Percentiles rank a stretch among this genome's conserved stretches.
These are phyloP conservation scores for Panagrolaimus sp. DNA, from an alignment of 1,140 invertebrate species.

Conservation along the genomic window DNA sequence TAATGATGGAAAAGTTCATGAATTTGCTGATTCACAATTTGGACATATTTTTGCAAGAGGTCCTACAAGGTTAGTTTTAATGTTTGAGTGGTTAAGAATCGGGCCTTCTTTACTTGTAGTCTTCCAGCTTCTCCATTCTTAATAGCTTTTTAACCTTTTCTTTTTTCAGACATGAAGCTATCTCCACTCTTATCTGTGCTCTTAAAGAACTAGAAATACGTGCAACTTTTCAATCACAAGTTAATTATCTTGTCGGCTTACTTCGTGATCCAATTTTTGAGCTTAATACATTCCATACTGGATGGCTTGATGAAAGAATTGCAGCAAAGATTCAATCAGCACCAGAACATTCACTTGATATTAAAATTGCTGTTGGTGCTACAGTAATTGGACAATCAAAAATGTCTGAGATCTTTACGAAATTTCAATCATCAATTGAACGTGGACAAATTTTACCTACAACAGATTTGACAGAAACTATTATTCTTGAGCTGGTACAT, in stretches of 20 bases:
- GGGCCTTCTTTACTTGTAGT: too few species aligned
- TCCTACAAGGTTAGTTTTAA: constrained; percentile 70
- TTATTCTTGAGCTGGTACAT: background rate
- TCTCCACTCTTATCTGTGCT: constrained; percentile 78
- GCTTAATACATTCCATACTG: constrained; percentile 81
- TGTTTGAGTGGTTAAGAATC: too few species aligned
- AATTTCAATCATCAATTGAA: background rate
- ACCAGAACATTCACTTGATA: background rate
- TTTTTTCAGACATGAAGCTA: constrained; percentile 38
- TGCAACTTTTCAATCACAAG: constrained; percentile 92
- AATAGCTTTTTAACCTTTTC: constrained; percentile 8
- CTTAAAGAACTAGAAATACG: constrained; percentile 91
- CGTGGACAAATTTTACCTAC: constrained; percentile 12
- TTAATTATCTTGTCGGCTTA: constrained; percentile 89
- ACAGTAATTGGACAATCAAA: constrained; percentile 5
- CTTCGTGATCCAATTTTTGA: constrained; percentile 84
- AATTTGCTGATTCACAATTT: constrained; percentile 97
- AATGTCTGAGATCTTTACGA: background rate
- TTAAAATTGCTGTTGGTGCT: constrained; percentile 11
- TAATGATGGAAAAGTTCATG: constrained; percentile 87
- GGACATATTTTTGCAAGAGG: constrained; percentile 99
- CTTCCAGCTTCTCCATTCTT: background rate
- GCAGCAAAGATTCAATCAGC: constrained; percentile 71
- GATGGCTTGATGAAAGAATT: constrained; percentile 92
- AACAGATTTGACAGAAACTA: background rate